Evolutionary conservation across 2,113 vertebrate species (phyloP).

Genomic region (Athene cunicularia): DNA sequence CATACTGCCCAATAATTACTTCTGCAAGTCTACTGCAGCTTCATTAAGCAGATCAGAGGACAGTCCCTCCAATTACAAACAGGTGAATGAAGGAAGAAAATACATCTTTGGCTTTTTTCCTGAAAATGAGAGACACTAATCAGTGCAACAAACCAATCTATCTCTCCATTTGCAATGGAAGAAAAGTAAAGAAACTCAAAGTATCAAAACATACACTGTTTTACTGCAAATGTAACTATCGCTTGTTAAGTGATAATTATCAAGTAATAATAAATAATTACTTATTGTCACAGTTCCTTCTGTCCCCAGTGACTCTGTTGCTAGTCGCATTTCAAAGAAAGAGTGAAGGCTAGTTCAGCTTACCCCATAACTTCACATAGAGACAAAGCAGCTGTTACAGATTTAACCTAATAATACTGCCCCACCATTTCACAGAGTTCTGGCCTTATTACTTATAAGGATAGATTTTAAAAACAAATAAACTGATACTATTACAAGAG

Average conservation of each 20-base stretch:
- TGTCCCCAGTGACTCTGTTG: not conserved
- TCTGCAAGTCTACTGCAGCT: not conserved
- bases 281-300: not conserved
- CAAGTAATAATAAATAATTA: not conserved
- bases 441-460: not conserved
- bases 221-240: not conserved
- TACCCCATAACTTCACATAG: not conserved
- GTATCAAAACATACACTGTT: not conserved
- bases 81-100: not conserved
- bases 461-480: too few relatives aligned
- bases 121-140: not conserved
- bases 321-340: not conserved
- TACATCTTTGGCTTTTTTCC: not conserved
- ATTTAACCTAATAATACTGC: not conserved
- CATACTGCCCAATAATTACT: not conserved
- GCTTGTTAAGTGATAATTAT: not conserved
- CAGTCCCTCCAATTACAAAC: not conserved
- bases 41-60: not conserved
- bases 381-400: not conserved
- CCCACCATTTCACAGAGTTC: not conserved
- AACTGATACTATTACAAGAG: not conserved
- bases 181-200: not conserved
- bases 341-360: slow-evolving; percentile 35
- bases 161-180: not conserved
- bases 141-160: not conserved